phyloP scores from a whole-genome alignment of 2,797 vertebrate genomes.

The Geotrypetes seraphini region DNA sequence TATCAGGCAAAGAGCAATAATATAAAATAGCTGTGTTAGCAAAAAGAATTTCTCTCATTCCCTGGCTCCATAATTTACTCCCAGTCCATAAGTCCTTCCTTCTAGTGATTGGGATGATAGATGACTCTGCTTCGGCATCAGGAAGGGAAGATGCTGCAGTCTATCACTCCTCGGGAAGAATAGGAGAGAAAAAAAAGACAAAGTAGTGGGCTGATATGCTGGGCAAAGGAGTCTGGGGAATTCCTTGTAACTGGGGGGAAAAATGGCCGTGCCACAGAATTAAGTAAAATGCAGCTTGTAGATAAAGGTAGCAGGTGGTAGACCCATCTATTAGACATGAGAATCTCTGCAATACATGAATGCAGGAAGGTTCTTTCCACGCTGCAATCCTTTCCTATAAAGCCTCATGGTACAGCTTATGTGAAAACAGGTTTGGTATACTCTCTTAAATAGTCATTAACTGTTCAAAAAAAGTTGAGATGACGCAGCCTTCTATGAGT shows the following conservation, averaged over 20 bases:
- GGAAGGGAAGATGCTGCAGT: conserved; percentile 31
- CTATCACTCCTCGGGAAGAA: conserved; percentile 46
- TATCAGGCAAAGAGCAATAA: conserved; percentile 13
- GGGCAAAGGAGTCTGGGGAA: conserved; percentile 29
- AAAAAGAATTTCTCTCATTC: conserved; percentile 18
- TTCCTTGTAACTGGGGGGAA: conserved; percentile 27
- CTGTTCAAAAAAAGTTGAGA: too few species aligned
- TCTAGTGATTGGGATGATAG: conserved; percentile 54
- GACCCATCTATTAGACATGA: conserved; percentile 8
- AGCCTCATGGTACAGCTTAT: too few species aligned
- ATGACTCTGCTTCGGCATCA: conserved; percentile 49
- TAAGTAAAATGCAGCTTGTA: conserved; percentile 17
- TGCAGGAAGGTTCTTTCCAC: too few species aligned
- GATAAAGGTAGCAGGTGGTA: conserved; percentile 12
- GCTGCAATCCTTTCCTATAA: too few species aligned
- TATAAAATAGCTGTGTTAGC: conserved; percentile 37
- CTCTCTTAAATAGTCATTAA: too few species aligned
- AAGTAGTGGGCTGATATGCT: conserved; percentile 36
- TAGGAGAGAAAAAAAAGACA: conserved; percentile 43
- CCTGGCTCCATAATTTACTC: conserved; percentile 54
- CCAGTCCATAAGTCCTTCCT: conserved; percentile 52
- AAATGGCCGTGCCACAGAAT: conserved; percentile 18
- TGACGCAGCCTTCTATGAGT: too few species aligned
- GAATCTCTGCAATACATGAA: not conserved
- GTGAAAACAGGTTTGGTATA: too few species aligned